Conservation (phyloP, 2,797 vertebrate species). For the Vultur gryphus region DNA sequence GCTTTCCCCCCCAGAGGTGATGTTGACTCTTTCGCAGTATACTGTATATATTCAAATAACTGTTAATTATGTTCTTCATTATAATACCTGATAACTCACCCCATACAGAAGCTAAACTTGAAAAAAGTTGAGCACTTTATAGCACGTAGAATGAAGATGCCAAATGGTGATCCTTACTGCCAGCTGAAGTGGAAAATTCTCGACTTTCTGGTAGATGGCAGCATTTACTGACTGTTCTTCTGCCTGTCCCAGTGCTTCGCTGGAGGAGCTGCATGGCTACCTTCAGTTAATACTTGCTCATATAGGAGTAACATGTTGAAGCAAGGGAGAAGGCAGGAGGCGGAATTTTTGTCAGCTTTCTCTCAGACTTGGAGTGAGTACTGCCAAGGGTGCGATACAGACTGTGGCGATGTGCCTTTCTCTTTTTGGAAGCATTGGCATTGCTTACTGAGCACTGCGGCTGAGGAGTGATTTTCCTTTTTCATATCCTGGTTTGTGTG, state of each 20-base stretch:
- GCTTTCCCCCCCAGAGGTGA: neutral
- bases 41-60: neutral
- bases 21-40: neutral
- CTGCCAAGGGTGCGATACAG: accelerated
- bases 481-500: neutral
- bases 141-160: neutral
- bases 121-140: neutral
- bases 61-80: neutral
- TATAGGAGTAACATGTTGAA: accelerated
- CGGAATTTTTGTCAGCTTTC: neutral
- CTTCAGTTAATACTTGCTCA: accelerated
- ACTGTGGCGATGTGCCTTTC: neutral
- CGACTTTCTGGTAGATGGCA: conserved; percentile 39
- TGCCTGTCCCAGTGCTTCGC: neutral
- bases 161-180: neutral
- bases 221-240: conserved; percentile 11
- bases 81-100: neutral
- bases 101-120: neutral
- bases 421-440: accelerated
- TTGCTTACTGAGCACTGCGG: neutral
- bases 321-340: neutral
- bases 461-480: neutral
- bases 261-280: neutral
- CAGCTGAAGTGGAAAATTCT: neutral
- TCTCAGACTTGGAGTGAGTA: accelerated